phyloP scores from a whole-genome alignment of 1,140 invertebrate species.

The Lethrus apterus region DNA sequence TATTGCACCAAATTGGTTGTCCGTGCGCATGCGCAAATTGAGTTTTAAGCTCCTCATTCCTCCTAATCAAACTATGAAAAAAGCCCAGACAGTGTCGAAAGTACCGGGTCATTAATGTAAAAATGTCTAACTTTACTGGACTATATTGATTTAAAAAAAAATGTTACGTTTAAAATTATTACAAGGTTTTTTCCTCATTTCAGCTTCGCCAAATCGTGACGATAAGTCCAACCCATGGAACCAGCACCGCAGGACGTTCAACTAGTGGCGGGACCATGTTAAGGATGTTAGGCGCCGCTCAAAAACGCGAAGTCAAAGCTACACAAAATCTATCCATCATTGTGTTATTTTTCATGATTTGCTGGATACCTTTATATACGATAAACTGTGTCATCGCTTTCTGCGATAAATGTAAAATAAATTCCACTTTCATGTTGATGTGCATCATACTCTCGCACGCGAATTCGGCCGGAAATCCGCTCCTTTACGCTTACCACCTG shows the following conservation, averaged over 20 bases:
- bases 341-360: conserved; percentile 85
- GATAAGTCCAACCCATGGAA: conserved; percentile 43
- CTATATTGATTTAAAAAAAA: too few species aligned
- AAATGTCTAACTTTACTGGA: too few species aligned
- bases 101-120: too few species aligned
- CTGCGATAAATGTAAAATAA: conserved; percentile 58
- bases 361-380: conserved; percentile 88
- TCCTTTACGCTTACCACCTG: conserved; percentile 84
- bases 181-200: conserved; percentile 20
- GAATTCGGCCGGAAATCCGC: conserved; percentile 81
- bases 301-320: conserved; percentile 82
- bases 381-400: conserved; percentile 84
- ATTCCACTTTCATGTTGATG: conserved; percentile 62
- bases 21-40: neutral
- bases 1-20: too few species aligned
- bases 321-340: conserved; percentile 86
- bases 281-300: conserved; percentile 66
- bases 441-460: conserved; percentile 83
- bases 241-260: conserved; percentile 14
- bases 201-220: conserved; percentile 52
- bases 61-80: too few species aligned
- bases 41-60: neutral
- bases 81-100: too few species aligned
- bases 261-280: conserved; percentile 57
- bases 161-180: too few species aligned